Conservation (phyloP, 2,888 invertebrate species). For the Plebejus argus region DNA sequence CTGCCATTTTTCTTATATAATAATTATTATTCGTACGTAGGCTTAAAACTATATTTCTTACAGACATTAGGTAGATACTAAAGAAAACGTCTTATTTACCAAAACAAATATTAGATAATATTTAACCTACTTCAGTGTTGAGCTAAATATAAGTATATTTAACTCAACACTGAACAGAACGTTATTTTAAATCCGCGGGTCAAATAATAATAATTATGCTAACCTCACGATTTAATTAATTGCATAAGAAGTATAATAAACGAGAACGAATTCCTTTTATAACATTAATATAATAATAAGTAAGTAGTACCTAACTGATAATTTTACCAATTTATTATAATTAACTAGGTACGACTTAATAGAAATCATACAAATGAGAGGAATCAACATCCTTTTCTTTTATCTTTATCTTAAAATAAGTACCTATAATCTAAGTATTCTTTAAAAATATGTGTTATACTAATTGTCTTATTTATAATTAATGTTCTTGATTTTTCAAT, state of each 20-base stretch:
- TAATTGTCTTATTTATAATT: too few relatives aligned
- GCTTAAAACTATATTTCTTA: background rate
- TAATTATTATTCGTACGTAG: too few relatives aligned
- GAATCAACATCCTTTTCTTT: too few relatives aligned
- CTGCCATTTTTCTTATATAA: too few relatives aligned
- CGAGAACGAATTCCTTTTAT: slow-evolving; percentile 41
- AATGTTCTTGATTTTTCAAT: too few relatives aligned
- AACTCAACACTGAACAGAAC: slow-evolving; percentile 36
- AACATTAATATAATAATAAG: background rate
- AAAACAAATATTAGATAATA: background rate
- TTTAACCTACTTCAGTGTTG: slow-evolving; percentile 6
- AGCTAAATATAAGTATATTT: slow-evolving; percentile 31
- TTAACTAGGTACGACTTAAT: too few relatives aligned
- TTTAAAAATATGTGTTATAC: too few relatives aligned
- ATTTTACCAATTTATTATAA: background rate
- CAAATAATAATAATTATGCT: slow-evolving; percentile 54
- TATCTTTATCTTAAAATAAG: too few relatives aligned
- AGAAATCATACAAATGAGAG: too few relatives aligned
- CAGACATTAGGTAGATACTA: background rate
- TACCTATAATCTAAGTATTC: too few relatives aligned
- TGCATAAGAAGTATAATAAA: slow-evolving; percentile 47
- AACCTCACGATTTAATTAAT: slow-evolving; percentile 47
- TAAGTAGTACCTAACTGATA: background rate
- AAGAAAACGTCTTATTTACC: background rate
- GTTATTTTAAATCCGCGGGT: slow-evolving; percentile 47